Evolutionary conservation across 2,888 invertebrate species (phyloP), one percentile per base, ranked within the genome.

Genomic region (Sarcophaga caerulescens): DNA sequence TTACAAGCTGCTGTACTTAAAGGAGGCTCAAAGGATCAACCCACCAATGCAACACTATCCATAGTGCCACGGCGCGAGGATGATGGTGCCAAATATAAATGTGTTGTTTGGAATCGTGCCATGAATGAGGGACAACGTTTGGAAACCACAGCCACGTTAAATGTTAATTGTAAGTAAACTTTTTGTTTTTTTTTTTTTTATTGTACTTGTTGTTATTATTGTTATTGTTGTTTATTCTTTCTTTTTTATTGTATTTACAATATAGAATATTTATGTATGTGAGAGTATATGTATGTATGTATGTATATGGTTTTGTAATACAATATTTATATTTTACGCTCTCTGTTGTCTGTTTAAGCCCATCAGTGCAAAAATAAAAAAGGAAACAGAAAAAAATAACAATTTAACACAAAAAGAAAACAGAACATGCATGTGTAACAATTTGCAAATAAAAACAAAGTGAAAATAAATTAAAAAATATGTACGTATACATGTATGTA

Each of bases 81-180:
- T 92, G 98, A 98, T 91, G 96, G 96, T 12, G 96, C 97, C 83
- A 94, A 95, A 75, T 98, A 96, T 93, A 95, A 96, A 84, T 98
- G 98, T 93, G 96, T 96, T 88, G 98, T 98, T 75, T 96, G 96
- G 95, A 98, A 98, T 94, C 94, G 98, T 69, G 98, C 98, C 88
- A 96, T 98, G 95, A 95, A 96, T 1, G 96, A 96, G 84, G 96
- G 96, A 63, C 95, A 96, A 83, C 97, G 97, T 89, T 94, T 98
- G 87, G 97, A 97, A 90, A 95, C 97, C 19, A 95, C 95, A 17
- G 96, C 98, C 87, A 95, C 96, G 35, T 94, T 98, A 82, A 96
- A 96, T 93, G 98, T 98, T 87, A 97, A 98, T 94, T 98, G 97
- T 97, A 94, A 97, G 97, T 96, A 88, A 44, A 87, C 80, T 85